Evolutionary conservation across 2,113 vertebrate genomes (phyloP), one percentile per base, ranked within the genome.

Genomic region (Solenodon paradoxus): DNA sequence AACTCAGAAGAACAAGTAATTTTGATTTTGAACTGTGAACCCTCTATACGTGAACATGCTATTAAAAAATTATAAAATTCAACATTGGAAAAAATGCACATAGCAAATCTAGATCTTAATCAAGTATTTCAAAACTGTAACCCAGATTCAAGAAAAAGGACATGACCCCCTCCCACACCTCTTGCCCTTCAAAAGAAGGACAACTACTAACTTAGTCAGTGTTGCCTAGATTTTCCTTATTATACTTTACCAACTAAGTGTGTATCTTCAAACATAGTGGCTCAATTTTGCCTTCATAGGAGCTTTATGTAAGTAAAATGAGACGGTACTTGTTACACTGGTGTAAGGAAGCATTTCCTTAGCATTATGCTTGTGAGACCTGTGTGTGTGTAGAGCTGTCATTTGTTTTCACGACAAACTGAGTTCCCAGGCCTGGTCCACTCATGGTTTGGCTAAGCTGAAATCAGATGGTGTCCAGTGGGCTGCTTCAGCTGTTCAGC

Each of bases 51-150:
- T 74, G 28, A 47, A 80, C 30, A 69, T 35, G 9, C 63, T 89
- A 72, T 80, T 35, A 47, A 68, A 80, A 71, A 63, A 42, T 49
- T 80, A 6, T 75, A n/a, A 81, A 86, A 69, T 81, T 69, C 61
- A 75, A 13, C 28, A 55, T 38, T 63, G 15, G n/a, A n/a, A 90
- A 80, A 71, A 42, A 19, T 1, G 30, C 9, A 71, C 9, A 72
- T 35, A 91, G 66, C 22, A 45, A 71, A 63, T 69, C 2, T 59
- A 2, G 40, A 51, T 57, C 40, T 59, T 71, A 69, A 42, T 2
- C 32, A 47, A 57, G 71, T 49, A 16, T 38, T 49, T 20, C 30
- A 38, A 72, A 77, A 49, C n/a, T 28, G 74, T 51, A 30, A 83
- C 35, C 32, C 30, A 72, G 7, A 9, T 19, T 77, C 45, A 45